Conservation (phyloP, 2,797 vertebrate species). For the Tarsius wallacei region DNA sequence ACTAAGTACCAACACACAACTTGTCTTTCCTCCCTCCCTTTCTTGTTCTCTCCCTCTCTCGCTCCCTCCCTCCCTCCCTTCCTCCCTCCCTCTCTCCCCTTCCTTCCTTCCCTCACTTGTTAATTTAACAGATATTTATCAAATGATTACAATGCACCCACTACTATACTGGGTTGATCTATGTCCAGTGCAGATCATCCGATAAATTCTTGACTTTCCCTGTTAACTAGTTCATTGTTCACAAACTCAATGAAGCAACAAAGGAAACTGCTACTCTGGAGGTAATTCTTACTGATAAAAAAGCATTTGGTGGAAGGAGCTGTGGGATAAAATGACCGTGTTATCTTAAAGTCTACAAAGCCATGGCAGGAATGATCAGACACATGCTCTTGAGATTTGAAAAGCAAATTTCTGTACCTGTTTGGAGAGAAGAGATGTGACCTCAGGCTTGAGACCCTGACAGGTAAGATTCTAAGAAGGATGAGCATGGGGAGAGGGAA, state of each 20-base stretch:
- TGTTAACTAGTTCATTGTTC: not conserved
- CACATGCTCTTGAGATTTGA: not conserved
- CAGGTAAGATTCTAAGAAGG: not conserved
- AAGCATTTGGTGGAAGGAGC: not conserved
- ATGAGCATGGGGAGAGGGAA: not conserved
- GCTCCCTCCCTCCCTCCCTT: too few species aligned
- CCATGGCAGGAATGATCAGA: not conserved
- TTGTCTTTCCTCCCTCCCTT: not conserved
- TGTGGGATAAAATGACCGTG: not conserved
- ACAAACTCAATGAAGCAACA: not conserved
- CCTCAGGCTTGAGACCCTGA: not conserved
- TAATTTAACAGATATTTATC: not conserved
- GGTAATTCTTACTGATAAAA: constrained; percentile 34
- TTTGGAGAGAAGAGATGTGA: not conserved
- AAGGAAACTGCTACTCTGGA: not conserved
- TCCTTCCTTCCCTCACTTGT: not conserved
- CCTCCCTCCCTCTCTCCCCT: too few species aligned
- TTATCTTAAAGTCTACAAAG: not conserved
- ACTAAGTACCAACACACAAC: not conserved
- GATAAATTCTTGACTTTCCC: not conserved
- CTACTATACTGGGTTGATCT: not conserved
- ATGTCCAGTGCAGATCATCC: not conserved
- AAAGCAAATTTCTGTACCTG: not conserved
- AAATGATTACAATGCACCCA: not conserved
- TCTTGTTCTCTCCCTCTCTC: too few species aligned